Conservation (phyloP, 2,888 invertebrate species). For the Eristalis intricaria region DNA sequence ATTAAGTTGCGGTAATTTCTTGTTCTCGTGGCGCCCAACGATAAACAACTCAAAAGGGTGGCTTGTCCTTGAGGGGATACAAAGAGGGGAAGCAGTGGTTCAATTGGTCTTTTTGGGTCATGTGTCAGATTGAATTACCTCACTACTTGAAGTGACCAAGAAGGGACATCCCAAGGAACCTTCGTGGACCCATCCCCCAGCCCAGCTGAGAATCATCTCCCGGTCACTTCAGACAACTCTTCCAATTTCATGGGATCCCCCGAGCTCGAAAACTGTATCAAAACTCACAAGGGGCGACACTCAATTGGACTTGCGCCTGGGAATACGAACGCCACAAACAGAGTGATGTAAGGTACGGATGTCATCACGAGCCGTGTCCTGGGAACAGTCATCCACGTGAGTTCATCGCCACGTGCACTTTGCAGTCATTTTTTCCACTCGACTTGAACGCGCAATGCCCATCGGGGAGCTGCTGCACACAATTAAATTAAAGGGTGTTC, state of each 20-base stretch:
- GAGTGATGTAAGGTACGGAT: no score
- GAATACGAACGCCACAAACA: no score
- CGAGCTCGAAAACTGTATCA: not conserved
- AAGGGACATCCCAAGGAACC: no score
- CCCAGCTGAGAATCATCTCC: not conserved
- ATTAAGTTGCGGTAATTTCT: not conserved
- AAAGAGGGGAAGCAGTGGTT: not conserved
- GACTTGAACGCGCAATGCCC: slow-evolving; percentile 34
- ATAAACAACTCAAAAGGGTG: not conserved
- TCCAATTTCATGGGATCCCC: not conserved
- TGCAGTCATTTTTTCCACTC: slow-evolving; percentile 57
- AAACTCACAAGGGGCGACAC: not conserved
- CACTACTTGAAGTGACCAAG: no score
- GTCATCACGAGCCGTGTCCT: not conserved
- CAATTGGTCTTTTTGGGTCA: not conserved
- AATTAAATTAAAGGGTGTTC: slow-evolving; percentile 55
- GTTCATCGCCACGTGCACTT: slow-evolving; percentile 17
- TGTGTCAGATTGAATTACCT: not conserved
- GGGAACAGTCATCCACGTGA: not conserved
- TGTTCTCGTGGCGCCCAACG: not conserved
- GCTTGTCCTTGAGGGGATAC: not conserved
- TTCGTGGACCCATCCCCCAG: no score
- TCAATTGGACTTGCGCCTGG: no score
- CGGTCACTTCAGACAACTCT: not conserved
- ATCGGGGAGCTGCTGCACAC: slow-evolving; percentile 41